Evolutionary conservation across 2,113 vertebrate species (phyloP).

Genomic region (Gallinago paraguaiae): DNA sequence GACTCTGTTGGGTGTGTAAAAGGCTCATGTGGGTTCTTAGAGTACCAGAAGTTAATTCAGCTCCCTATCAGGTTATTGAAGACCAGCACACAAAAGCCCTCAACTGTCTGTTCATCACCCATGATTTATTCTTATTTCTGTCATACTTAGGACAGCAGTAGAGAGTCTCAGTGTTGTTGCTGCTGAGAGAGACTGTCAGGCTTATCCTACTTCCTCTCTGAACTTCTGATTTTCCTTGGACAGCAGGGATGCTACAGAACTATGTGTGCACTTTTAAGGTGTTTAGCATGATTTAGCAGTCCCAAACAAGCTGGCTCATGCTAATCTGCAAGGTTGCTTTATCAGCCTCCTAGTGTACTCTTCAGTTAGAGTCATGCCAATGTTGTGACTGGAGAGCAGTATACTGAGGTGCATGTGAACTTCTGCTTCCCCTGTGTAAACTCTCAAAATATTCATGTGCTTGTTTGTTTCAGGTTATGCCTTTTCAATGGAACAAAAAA

Average conservation of each 20-base stretch:
- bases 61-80: not conserved
- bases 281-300: not conserved
- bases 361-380: not conserved
- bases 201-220: not conserved
- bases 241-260: not conserved
- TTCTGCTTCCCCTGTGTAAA: not conserved
- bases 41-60: not conserved
- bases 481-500: not conserved
- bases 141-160: not conserved
- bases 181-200: not conserved
- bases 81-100: not conserved
- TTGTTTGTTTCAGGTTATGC: not conserved
- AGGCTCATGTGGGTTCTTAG: not conserved
- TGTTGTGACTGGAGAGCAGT: not conserved
- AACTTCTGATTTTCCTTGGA: not conserved
- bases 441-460: not conserved
- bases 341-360: not conserved
- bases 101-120: not conserved
- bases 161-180: not conserved
- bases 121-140: not conserved
- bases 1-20: not conserved
- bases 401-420: not conserved
- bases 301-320: not conserved
- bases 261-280: not conserved
- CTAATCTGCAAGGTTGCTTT: not conserved